These are phyloP conservation scores for Epizoanthus scotinus DNA, from an alignment of 92 coral and sea anemone genomes.

Conservation along the genomic window DNA sequence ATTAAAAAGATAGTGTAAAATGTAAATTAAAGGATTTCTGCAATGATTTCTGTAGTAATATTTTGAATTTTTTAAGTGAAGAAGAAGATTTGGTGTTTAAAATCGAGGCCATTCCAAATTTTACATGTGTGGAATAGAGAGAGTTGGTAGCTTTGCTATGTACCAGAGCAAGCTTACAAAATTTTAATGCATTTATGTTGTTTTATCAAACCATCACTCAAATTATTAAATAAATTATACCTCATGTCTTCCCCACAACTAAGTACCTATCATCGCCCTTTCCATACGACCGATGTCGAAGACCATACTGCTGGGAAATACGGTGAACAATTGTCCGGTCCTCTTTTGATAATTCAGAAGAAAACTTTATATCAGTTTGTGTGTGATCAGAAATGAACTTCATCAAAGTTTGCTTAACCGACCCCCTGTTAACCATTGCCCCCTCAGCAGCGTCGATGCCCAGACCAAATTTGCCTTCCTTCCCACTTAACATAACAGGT, in stretches of 20 bases:
- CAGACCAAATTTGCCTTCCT: constrained; percentile 76
- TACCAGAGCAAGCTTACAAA: too few species aligned
- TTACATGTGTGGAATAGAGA: too few species aligned
- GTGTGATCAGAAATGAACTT: constrained; percentile 65
- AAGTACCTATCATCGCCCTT: constrained; percentile 74
- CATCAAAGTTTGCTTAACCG: constrained; percentile 66
- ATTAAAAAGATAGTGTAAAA: too few species aligned
- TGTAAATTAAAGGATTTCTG: too few species aligned
- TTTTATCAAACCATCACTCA: too few species aligned
- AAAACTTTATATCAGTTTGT: constrained; percentile 75
- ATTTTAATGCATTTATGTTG: too few species aligned
- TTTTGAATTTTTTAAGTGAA: too few species aligned
- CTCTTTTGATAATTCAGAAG: constrained; percentile 73
- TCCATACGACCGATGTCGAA: constrained; percentile 79
- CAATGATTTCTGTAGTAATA: too few species aligned
- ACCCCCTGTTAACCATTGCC: constrained; percentile 45
- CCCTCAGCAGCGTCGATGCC: constrained; percentile 48
- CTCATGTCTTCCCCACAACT: constrained; percentile 69
- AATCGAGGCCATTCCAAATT: too few species aligned
- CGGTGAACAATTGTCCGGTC: constrained; percentile 84
- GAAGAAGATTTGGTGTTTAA: too few species aligned
- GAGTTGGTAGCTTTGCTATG: too few species aligned
- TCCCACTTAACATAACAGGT: constrained; percentile 80
- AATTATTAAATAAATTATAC: not conserved
- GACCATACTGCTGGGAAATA: constrained; percentile 67